phyloP scores from a whole-genome alignment of 2,113 vertebrate species.

The Xiphophorus hellerii region DNA sequence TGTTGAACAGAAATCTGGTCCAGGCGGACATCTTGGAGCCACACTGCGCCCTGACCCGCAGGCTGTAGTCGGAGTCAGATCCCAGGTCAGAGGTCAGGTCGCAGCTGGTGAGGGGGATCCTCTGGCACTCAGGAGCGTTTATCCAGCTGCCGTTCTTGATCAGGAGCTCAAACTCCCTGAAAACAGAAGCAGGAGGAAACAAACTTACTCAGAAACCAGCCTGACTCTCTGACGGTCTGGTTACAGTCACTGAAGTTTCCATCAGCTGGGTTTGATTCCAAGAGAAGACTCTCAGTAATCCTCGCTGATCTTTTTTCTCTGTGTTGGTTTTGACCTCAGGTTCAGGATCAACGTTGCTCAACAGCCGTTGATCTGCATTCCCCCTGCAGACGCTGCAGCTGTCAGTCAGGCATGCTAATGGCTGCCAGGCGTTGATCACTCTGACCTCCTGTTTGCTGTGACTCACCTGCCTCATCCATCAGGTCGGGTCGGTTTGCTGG shows the following conservation, averaged over 20 bases:
- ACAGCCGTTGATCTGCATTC: not conserved
- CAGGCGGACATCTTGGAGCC: constrained; percentile 43
- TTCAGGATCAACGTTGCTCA: not conserved
- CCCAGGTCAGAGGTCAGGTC: constrained; percentile 76
- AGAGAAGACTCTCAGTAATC: too few relatives aligned
- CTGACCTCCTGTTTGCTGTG: too few relatives aligned
- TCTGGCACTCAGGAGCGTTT: constrained; percentile 58
- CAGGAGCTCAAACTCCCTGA: constrained; percentile 75
- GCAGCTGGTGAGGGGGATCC: constrained; percentile 43
- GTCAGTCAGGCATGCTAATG: too few relatives aligned
- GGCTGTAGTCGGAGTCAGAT: constrained; percentile 76
- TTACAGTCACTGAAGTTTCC: too few relatives aligned
- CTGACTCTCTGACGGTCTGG: too few relatives aligned
- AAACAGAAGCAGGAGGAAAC: not conserved
- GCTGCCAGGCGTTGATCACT: too few relatives aligned
- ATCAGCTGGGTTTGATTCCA: too few relatives aligned
- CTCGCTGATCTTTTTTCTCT: too few relatives aligned
- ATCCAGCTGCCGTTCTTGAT: constrained; percentile 67
- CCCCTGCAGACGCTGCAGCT: not conserved
- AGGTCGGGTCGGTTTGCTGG: not conserved
- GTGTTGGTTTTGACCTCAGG: too few relatives aligned
- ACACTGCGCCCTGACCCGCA: constrained; percentile 63
- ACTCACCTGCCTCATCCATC: not conserved
- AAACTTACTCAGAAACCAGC: too few relatives aligned
- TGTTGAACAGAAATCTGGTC: constrained; percentile 72